Base-by-base conservation (phyloP, 2,888 invertebrate genomes). In the Heteromyza rotundicornis region DNA sequence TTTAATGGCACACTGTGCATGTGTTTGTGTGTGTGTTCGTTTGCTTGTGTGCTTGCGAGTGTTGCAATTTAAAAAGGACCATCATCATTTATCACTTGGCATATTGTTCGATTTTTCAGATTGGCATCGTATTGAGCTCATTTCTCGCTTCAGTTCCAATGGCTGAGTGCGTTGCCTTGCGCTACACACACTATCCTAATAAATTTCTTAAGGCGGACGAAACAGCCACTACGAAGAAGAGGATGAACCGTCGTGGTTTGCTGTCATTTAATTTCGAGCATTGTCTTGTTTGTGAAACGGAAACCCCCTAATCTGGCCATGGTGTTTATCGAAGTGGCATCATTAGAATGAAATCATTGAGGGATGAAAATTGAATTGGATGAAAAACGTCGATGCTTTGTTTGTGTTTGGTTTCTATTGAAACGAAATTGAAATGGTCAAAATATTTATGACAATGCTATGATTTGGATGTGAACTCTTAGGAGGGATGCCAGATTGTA, bases 61-160 rank as follows among this genome's bases (percentile, higher is more conserved):
- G 52, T 62, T 35, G 22, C 49, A 59, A 53, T 24, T 69, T 67
- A 70, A 71, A 73, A 73, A 73, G 68, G 75, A 73, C 72, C 72
- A 76, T 70, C 72, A 76, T 78, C 79, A 79, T 79, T 79, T 79
- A 79, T 79, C 79, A 79, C 75, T 78, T 77, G 77, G 78, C 74
- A 79, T 79, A 79, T 79, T 79, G 79, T 78, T 73, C 73, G 64
- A 77, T 70, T 68, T 72, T 71, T 67, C 63, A 74, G 78, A 79
- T 79, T 78, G 78, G 71, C 72, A 73, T 77, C 72, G 70, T 72
- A 70, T 68, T 73, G 76, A 77, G 76, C 71, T 73, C 73, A 77
- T 77, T 78, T 77, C 71, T 77, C 76, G 78, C 73, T 75, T 73
- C 77, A 69, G 63, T 77, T 75, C 64, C 69, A 71, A 64, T 44